phyloP scores from a whole-genome alignment of 2,888 invertebrate genomes.

The Sisyra nigra region DNA sequence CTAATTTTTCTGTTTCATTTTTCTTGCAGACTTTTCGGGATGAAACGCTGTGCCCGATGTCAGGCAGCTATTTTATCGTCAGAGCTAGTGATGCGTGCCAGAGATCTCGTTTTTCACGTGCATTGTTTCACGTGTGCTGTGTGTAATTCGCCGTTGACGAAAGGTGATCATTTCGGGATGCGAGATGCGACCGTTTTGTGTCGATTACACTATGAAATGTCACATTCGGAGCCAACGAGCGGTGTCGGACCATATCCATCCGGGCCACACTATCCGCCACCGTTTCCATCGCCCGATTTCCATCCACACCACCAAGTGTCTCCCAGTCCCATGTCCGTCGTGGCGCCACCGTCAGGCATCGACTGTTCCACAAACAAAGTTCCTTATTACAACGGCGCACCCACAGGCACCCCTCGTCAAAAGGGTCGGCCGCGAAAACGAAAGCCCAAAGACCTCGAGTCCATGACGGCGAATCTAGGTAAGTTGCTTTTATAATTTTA shows the following conservation, averaged over 20 bases:
- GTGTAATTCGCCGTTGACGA: slow-evolving; percentile 72
- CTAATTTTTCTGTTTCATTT: background rate
- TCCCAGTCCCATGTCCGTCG: slow-evolving; percentile 22
- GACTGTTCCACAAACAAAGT: slow-evolving; percentile 22
- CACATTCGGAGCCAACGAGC: slow-evolving; percentile 17
- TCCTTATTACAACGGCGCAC: slow-evolving; percentile 37
- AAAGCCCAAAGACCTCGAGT: slow-evolving; percentile 80
- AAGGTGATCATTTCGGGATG: slow-evolving; percentile 92
- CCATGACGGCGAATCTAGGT: slow-evolving; percentile 76
- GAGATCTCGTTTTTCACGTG: slow-evolving; percentile 86
- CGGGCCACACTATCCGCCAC: slow-evolving; percentile 34
- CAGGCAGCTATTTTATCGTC: slow-evolving; percentile 75
- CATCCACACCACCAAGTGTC: slow-evolving; percentile 24
- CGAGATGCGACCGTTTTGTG: slow-evolving; percentile 78
- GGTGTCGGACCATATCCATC: slow-evolving; percentile 21
- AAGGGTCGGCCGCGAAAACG: slow-evolving; percentile 87
- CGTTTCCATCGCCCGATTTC: slow-evolving; percentile 33
- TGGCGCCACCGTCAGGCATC: slow-evolving; percentile 26
- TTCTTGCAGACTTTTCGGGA: slow-evolving; percentile 69
- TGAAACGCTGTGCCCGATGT: slow-evolving; percentile 79
- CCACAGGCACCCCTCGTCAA: slow-evolving; percentile 64
- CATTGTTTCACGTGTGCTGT: slow-evolving; percentile 87
- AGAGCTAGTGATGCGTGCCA: slow-evolving; percentile 88
- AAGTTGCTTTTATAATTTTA: slow-evolving; percentile 24
- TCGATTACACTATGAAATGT: slow-evolving; percentile 53